Base-by-base conservation (phyloP, 53 echinoderm and acorn worm genomes). In the Temnopleurus reevesii region DNA sequence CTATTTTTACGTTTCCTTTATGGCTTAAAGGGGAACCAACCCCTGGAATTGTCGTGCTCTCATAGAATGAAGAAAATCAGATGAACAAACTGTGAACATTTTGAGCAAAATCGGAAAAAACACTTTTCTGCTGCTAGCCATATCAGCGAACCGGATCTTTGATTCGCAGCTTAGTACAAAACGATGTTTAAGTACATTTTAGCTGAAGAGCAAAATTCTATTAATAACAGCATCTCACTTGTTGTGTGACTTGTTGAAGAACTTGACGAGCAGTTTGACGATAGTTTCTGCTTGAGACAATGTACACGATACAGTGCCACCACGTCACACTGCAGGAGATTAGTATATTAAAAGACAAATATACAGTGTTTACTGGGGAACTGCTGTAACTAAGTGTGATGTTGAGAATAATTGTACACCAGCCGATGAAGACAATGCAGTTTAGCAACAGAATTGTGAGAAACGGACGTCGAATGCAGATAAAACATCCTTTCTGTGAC, bases 241-340 rank as follows among this genome's bases (percentile, higher is more conserved):
- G 31, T 21, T 7, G n/a, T 41, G 19, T 66, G 7, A 38, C 21
- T 38, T n/a, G 66, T 21, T 66, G 19, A 2, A 66, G 21, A 38
- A 66, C 66, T 8, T 66, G 26, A 66, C 1, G 3, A 38, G 66
- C 66, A 2, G 38, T 41, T 41, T 21, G 18, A 38, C 66, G 66
- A 36, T 66, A 66, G 41, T n/a, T 21, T 27, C 41, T 66, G n/a
- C 66, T 66, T 2, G 66, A 38, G 18, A 66, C 66, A 9, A 66
- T 66, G 21, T 66, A 66, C 7, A 66, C 66, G n/a, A 66, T 4
- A 4, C 66, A 66, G 34, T 66, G 66, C 66, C 66, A 66, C 66
- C 66, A 66, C n/a, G 66, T 66, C 5, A 66, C 41, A 19, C 19
- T 7, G n/a, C 41, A 36, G 6, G 66, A 66, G 1, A 66, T 5